phyloP scores from a whole-genome alignment of 2,113 vertebrate genomes.

The Ptilonorhynchus violaceus region DNA sequence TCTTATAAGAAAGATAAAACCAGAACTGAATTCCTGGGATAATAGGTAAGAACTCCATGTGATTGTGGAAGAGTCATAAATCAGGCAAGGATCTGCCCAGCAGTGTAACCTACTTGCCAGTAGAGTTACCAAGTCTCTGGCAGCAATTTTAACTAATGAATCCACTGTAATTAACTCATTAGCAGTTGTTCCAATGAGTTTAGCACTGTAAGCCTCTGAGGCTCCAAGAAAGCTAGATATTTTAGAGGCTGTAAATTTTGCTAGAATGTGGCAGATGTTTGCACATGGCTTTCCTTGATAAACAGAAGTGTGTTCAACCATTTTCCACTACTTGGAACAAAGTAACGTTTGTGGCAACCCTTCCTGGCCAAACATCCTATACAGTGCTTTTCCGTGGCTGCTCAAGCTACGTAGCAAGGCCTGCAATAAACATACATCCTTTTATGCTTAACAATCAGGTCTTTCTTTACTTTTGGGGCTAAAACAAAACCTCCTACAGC shows the following conservation, averaged over 20 bases:
- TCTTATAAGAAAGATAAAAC: not conserved
- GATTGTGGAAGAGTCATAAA: slow-evolving; percentile 27
- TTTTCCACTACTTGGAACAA: not conserved
- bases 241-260: slow-evolving; percentile 47
- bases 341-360: not conserved
- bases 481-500: not conserved
- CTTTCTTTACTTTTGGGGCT: not conserved
- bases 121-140: slow-evolving; percentile 41
- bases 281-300: not conserved
- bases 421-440: not conserved
- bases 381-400: not conserved
- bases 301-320: not conserved
- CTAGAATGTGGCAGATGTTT: slow-evolving; percentile 7
- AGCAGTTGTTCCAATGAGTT: slow-evolving; percentile 42
- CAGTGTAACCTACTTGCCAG: slow-evolving; percentile 32
- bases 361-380: not conserved
- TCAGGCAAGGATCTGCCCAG: slow-evolving; percentile 30
- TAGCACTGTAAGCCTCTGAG: slow-evolving; percentile 38
- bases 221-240: not conserved
- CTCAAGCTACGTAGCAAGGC: not conserved
- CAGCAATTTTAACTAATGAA: slow-evolving; percentile 48
- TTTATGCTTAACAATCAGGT: not conserved
- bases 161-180: slow-evolving; percentile 60
- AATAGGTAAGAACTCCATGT: not conserved
- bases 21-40: not conserved